Base-by-base conservation (phyloP, 1,140 invertebrate genomes). In the Pachypsylla venusta region DNA sequence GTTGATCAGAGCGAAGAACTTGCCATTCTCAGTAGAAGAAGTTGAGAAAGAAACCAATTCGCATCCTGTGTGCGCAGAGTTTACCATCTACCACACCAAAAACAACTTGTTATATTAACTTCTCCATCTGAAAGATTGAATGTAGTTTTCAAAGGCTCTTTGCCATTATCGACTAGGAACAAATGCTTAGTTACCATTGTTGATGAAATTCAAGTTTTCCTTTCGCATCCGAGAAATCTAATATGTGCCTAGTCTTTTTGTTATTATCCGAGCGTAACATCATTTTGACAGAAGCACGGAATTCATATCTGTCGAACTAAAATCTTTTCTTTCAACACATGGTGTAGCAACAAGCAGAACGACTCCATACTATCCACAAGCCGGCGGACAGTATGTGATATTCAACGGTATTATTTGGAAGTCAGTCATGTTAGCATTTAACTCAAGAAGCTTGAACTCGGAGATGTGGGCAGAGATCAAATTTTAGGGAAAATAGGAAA, bases 121-220 rank as follows among this genome's bases (percentile, higher is more conserved):
- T 57, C 60, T 53, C 63, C 63, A 53, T 67, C 66, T 55, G 64
- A 66, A 54, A 20, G 58, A 24, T 27, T 67, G 10, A 66, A 62
- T 35, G 53, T 70, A 12, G 68, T 65, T 59, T 69, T 69, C 53
- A 69, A 69, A 60, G 63, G 65, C 13, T 67, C 67, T 16, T 24
- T 69, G 13, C 62, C 65, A 35, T 61, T 65, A n/a, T 28, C 19
- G 16, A 57, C 62, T 13, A 58, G 55, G 16, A 69, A 69, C 53
- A 56, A 54, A 26, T 69, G 67, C 53, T 5, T 66, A 20, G 42
- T 67, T 4, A 67, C 62, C 13, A 56, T 69, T 53, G 60, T 69
- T 14, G 67, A 70, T 61, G 66, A 70, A 60, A 60, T 55, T 70
- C 66, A 7, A 58, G 68, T 53, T 71, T 68, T 61, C 67, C 67